Percentiles rank a stretch among this genome's conserved stretches.
phyloP scores from a whole-genome alignment of 2,888 invertebrate genomes.

The Cryptocephalus moraei region DNA sequence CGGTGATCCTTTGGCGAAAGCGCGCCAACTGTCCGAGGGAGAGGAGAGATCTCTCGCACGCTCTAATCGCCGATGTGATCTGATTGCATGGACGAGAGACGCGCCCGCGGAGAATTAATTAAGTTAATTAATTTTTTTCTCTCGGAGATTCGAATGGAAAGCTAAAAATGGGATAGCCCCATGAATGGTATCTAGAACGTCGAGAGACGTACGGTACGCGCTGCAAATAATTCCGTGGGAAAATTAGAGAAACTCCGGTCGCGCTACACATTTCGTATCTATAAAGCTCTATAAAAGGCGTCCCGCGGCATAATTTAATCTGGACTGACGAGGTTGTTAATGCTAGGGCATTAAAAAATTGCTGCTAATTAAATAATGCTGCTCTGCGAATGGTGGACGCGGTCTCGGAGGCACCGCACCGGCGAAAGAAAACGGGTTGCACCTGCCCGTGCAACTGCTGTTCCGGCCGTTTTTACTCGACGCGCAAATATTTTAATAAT shows the following conservation, averaged over 20 bases:
- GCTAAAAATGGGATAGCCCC: slow-evolving; percentile 5
- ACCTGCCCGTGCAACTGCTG: slow-evolving; percentile 31
- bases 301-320: slow-evolving; percentile 28
- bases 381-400: slow-evolving; percentile 11
- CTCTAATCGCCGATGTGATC: slow-evolving; percentile 10
- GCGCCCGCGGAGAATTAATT: slow-evolving; percentile 17
- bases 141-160: slow-evolving; percentile 10
- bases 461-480: slow-evolving; percentile 26
- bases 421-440: slow-evolving; percentile 28
- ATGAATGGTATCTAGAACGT: slow-evolving; percentile 19
- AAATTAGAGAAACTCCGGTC: slow-evolving; percentile 25
- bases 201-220: slow-evolving; percentile 1
- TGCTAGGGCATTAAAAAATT: slow-evolving; percentile 30
- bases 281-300: slow-evolving; percentile 29
- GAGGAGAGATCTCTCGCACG: neutral
- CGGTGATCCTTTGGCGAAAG: no score
- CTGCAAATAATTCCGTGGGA: slow-evolving; percentile 24
- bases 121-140: slow-evolving; percentile 16
- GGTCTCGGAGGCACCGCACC: slow-evolving; percentile 32
- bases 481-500: slow-evolving; percentile 36
- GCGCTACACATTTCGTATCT: slow-evolving; percentile 25
- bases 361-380: slow-evolving; percentile 36
- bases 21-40: no score
- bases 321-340: slow-evolving; percentile 34
- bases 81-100: slow-evolving; percentile 14